Conservation (phyloP, 2,113 vertebrate genomes). For the Calyptommatus sinebrachiatus region DNA sequence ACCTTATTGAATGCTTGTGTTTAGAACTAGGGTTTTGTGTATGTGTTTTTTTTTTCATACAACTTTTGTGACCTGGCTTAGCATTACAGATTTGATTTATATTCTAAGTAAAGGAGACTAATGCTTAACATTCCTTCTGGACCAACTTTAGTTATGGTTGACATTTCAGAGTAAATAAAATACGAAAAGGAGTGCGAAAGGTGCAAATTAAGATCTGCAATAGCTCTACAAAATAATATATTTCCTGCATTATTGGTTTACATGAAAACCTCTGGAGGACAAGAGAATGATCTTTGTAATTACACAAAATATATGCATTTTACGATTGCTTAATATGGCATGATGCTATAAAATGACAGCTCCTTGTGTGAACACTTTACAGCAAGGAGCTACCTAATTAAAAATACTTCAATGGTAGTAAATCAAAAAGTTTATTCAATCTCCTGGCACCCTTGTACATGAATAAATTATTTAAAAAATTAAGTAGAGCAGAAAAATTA, state of each 20-base stretch:
- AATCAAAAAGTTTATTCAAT: slow-evolving; percentile 56
- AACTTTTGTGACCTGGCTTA: not conserved
- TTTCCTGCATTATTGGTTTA: slow-evolving; percentile 53
- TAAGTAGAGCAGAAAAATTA: slow-evolving; percentile 36
- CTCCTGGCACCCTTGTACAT: slow-evolving; percentile 12
- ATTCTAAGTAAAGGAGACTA: slow-evolving; percentile 12
- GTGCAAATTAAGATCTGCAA: slow-evolving; percentile 49
- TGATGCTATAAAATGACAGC: slow-evolving; percentile 49
- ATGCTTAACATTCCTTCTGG: slow-evolving; percentile 30
- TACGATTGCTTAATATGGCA: slow-evolving; percentile 49
- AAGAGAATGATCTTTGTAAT: slow-evolving; percentile 51
- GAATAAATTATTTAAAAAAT: slow-evolving; percentile 27
- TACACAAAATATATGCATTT: slow-evolving; percentile 48
- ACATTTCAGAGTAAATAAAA: slow-evolving; percentile 61
- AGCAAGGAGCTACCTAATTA: slow-evolving; percentile 54
- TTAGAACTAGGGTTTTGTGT: not conserved
- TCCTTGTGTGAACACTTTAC: slow-evolving; percentile 52
- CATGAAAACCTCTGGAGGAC: slow-evolving; percentile 51
- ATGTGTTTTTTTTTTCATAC: not conserved
- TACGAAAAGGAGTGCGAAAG: slow-evolving; percentile 48
- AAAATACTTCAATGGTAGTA: slow-evolving; percentile 45
- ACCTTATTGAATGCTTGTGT: not conserved
- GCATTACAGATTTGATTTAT: not conserved
- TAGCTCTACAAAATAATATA: slow-evolving; percentile 41
- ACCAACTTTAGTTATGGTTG: slow-evolving; percentile 46